Conservation (phyloP, 1,140 invertebrate genomes). For the Pentalonia nigronervosa region DNA sequence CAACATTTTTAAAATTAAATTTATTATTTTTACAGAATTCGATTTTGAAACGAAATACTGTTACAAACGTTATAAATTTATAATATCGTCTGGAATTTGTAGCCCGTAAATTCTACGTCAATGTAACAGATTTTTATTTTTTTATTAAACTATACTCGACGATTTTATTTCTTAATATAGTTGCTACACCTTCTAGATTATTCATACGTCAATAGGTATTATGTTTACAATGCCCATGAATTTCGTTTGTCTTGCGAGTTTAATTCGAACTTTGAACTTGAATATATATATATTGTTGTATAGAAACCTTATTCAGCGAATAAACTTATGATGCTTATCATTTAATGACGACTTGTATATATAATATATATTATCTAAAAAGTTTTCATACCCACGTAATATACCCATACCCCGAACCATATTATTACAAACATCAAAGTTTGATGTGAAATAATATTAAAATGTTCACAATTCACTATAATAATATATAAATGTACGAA, state of each 20-base stretch:
- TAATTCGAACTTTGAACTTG: background rate
- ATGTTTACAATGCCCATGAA: background rate
- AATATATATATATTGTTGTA: background rate
- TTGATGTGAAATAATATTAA: conserved; percentile 27
- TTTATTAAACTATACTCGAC: background rate
- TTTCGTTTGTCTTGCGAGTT: background rate
- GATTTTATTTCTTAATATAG: background rate
- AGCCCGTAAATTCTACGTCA: background rate
- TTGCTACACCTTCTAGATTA: background rate
- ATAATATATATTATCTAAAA: background rate
- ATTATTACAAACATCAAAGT: conserved; percentile 36
- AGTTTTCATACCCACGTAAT: background rate
- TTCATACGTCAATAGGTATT: background rate
- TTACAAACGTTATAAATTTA: background rate
- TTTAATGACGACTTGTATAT: background rate
- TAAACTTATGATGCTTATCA: conserved; percentile 24
- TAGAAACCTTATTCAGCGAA: background rate
- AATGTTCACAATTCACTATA: background rate
- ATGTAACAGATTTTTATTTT: background rate
- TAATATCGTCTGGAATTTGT: background rate
- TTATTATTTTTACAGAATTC: background rate
- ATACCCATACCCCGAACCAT: background rate
- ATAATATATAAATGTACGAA: background rate
- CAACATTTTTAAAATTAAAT: background rate
- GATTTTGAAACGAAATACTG: background rate